Percentiles rank a stretch among this genome's conserved stretches.
Evolutionary conservation across 35 echinoderm and acorn worm species (phyloP).

Genomic region (Apostichopus japonicus): DNA sequence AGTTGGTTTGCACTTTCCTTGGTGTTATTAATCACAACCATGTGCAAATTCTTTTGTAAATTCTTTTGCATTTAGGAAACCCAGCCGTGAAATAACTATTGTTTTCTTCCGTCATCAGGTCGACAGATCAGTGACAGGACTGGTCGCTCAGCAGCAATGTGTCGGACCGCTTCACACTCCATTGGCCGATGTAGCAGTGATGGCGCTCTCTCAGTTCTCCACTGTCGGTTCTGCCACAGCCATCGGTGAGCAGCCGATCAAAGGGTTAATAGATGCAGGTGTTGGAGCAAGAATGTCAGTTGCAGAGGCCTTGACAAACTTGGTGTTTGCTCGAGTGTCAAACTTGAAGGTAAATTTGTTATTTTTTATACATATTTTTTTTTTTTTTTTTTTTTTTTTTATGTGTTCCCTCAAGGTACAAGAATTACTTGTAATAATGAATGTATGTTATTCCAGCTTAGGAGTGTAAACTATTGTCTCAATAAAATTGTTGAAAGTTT

Average conservation of each 20-base stretch:
- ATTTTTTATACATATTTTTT: too few species aligned
- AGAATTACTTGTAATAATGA: too few species aligned
- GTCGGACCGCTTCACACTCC: slow-evolving; percentile 99
- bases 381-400: too few species aligned
- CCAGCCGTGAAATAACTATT: neutral
- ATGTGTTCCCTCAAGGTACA: too few species aligned
- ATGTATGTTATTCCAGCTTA: too few species aligned
- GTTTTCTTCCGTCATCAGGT: slow-evolving; percentile 56
- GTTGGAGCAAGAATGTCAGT: slow-evolving; percentile 96
- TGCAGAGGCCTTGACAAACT: slow-evolving; percentile 88
- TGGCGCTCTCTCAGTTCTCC: slow-evolving; percentile 94
- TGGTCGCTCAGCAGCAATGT: slow-evolving; percentile 97
- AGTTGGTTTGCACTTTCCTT: too few species aligned
- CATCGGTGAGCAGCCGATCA: slow-evolving; percentile 98
- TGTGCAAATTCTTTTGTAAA: neutral
- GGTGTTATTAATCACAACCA: too few species aligned
- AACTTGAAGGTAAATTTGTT: slow-evolving; percentile 69
- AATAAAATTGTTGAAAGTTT: too few species aligned
- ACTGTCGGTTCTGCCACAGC: slow-evolving; percentile 90
- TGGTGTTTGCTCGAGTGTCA: slow-evolving; percentile 96
- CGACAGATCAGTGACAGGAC: slow-evolving; percentile 92
- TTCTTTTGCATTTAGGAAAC: neutral
- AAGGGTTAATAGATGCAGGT: slow-evolving; percentile 82
- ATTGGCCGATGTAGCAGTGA: slow-evolving; percentile 97
- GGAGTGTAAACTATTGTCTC: too few species aligned